Evolutionary conservation across 2,797 vertebrate species (phyloP).

Genomic region (Novumbra hubbsi): DNA sequence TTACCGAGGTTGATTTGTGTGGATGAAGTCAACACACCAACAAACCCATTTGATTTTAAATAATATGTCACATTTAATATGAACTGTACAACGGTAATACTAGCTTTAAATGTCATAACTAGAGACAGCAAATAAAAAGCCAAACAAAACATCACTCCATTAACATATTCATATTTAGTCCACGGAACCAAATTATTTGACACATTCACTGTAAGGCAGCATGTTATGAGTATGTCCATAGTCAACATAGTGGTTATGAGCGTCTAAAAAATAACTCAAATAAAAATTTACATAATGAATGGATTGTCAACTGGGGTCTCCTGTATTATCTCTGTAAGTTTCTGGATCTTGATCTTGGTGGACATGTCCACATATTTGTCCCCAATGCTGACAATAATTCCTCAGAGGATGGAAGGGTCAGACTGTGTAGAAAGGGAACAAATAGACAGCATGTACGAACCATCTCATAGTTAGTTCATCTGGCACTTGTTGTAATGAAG

Average conservation of each 20-base stretch:
- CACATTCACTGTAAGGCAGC: too few relatives aligned
- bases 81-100: background rate
- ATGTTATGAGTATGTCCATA: too few relatives aligned
- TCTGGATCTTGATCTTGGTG: conserved; percentile 92
- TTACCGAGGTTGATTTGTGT: too few relatives aligned
- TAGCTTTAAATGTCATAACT: too few relatives aligned
- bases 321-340: conserved; percentile 86
- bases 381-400: conserved; percentile 95
- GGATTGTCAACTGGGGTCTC: conserved; percentile 49
- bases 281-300: too few relatives aligned
- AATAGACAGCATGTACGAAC: conserved; percentile 11
- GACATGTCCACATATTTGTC: conserved; percentile 85
- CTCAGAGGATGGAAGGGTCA: conserved; percentile 88
- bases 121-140: too few relatives aligned
- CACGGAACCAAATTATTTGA: conserved; percentile 55
- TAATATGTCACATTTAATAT: conserved; percentile 1
- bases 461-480: background rate
- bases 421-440: conserved; percentile 63
- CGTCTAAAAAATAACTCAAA: too few relatives aligned
- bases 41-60: background rate
- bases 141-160: conserved; percentile 48
- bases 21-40: background rate
- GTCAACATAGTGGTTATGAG: too few relatives aligned
- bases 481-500: background rate
- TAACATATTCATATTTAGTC: conserved; percentile 46